Evolutionary conservation across 2,888 invertebrate species (phyloP).

Genomic region (Perizoma flavofasciatum): DNA sequence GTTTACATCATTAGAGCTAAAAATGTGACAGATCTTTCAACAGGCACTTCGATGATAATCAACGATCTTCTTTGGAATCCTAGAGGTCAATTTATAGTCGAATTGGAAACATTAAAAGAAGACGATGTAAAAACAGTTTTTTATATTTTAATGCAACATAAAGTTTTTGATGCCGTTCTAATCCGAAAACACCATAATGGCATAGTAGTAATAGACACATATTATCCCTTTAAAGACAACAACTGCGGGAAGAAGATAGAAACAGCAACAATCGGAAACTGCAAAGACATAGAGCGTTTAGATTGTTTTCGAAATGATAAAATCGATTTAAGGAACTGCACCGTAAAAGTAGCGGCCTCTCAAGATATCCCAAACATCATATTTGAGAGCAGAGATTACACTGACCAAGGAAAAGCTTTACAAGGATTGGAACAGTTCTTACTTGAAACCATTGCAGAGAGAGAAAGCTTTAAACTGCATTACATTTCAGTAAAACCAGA

Average conservation of each 20-base stretch:
- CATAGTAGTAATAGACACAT: slow-evolving; percentile 46
- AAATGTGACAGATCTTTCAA: slow-evolving; percentile 41
- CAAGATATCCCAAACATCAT: slow-evolving; percentile 52
- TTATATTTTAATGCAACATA: slow-evolving; percentile 43
- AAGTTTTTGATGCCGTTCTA: slow-evolving; percentile 51
- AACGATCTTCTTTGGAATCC: slow-evolving; percentile 60
- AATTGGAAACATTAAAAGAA: slow-evolving; percentile 37
- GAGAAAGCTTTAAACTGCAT: slow-evolving; percentile 47
- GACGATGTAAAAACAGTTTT: slow-evolving; percentile 44
- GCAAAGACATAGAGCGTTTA: slow-evolving; percentile 38
- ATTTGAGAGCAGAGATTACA: slow-evolving; percentile 44
- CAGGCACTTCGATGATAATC: slow-evolving; percentile 43
- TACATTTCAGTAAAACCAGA: slow-evolving; percentile 40
- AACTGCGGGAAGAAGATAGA: slow-evolving; percentile 50
- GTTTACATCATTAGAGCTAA: slow-evolving; percentile 52
- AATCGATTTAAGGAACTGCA: slow-evolving; percentile 48
- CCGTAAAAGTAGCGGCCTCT: slow-evolving; percentile 48
- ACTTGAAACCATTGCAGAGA: slow-evolving; percentile 50
- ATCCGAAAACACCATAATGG: slow-evolving; percentile 38
- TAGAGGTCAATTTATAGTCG: slow-evolving; percentile 52
- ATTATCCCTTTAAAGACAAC: slow-evolving; percentile 50
- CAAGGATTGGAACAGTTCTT: slow-evolving; percentile 60
- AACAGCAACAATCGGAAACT: slow-evolving; percentile 44
- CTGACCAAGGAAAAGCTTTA: slow-evolving; percentile 41
- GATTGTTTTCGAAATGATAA: slow-evolving; percentile 39